phyloP scores from a whole-genome alignment of 2,113 vertebrate species.

The Lucifuga dentata region DNA sequence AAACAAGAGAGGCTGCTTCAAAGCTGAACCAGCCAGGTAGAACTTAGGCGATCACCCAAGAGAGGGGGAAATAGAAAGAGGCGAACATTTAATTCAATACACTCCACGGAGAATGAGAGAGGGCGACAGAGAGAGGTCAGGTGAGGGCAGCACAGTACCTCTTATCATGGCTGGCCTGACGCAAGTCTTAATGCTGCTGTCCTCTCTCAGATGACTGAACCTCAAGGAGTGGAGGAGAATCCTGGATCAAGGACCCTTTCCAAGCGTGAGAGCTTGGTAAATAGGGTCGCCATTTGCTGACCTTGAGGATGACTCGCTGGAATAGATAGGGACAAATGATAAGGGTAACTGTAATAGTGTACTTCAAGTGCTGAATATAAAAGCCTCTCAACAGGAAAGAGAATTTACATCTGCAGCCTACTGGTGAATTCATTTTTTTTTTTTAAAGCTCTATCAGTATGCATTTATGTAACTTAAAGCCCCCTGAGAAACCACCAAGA shows the following conservation, averaged over 20 bases:
- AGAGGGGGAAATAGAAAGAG: slow-evolving; percentile 28
- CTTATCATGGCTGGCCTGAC: slow-evolving; percentile 50
- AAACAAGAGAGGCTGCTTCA: slow-evolving; percentile 42
- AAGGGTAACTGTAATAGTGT: slow-evolving; percentile 8
- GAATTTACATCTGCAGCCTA: no score
- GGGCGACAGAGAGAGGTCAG: slow-evolving; percentile 49
- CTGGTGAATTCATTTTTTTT: no score
- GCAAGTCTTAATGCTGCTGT: slow-evolving; percentile 42
- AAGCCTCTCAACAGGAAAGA: neutral
- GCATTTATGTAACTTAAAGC: no score
- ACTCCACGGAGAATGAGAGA: slow-evolving; percentile 34
- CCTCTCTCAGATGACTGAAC: slow-evolving; percentile 33
- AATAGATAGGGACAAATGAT: slow-evolving; percentile 17
- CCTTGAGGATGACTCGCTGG: slow-evolving; percentile 57
- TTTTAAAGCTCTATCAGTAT: no score
- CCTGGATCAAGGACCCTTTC: slow-evolving; percentile 16
- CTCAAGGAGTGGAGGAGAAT: slow-evolving; percentile 15
- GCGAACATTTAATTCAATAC: slow-evolving; percentile 59
- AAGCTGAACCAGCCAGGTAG: slow-evolving; percentile 38
- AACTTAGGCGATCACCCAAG: slow-evolving; percentile 54
- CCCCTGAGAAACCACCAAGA: no score
- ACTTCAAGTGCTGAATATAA: slow-evolving; percentile 7
- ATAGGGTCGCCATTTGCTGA: slow-evolving; percentile 40
- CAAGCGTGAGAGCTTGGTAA: slow-evolving; percentile 35
- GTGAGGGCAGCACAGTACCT: slow-evolving; percentile 45